Evolutionary conservation across 2,888 invertebrate species (phyloP).

Genomic region (Andricus curvator): DNA sequence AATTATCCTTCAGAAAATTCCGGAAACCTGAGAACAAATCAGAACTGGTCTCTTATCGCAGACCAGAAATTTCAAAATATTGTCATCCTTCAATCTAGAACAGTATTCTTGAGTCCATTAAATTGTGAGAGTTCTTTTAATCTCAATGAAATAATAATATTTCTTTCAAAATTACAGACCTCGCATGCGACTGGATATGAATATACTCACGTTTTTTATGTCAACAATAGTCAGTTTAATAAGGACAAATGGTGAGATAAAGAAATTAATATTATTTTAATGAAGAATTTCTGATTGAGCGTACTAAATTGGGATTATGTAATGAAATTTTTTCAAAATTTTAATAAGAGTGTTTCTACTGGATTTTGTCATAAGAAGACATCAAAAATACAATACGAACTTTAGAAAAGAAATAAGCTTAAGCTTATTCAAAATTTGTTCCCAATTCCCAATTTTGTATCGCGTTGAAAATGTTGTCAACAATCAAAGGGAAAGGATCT

Average conservation of each 20-base stretch:
- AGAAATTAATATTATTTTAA: constrained; percentile 81
- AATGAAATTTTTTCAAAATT: neutral
- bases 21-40: neutral
- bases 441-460: too few species aligned
- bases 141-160: neutral
- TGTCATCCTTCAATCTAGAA: neutral
- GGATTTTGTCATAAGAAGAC: too few species aligned
- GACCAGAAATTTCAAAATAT: too few species aligned
- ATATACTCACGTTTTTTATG: constrained; percentile 94
- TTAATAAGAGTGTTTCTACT: too few species aligned
- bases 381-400: too few species aligned
- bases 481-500: constrained; percentile 82
- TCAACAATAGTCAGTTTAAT: constrained; percentile 94
- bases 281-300: constrained; percentile 85
- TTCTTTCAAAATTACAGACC: neutral
- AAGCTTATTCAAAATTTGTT: too few species aligned
- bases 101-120: neutral
- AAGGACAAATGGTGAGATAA: constrained; percentile 96
- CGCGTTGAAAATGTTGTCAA: constrained; percentile 78
- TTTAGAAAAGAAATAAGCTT: too few species aligned
- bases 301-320: constrained; percentile 78
- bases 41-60: too few species aligned
- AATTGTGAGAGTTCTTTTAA: neutral
- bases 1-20: neutral
- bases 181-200: constrained; percentile 86